These are phyloP conservation scores for Furnarius figulus DNA, from an alignment of 2,113 vertebrate genomes.

Conservation along the genomic window DNA sequence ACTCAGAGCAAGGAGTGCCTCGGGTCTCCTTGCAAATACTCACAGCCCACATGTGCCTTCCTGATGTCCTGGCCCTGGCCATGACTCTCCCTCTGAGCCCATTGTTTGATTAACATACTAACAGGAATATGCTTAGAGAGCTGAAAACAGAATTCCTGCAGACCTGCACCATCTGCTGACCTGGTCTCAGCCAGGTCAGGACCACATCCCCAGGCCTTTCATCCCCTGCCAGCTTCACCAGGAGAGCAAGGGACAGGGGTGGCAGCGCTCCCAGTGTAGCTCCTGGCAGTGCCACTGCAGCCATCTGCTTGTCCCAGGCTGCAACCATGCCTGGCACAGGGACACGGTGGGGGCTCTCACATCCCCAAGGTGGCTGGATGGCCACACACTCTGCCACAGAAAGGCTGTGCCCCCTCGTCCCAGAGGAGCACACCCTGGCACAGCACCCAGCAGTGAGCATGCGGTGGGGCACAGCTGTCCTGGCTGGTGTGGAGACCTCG, in stretches of 20 bases:
- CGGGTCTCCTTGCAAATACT: not conserved
- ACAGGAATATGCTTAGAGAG: not conserved
- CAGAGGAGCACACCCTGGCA: not conserved
- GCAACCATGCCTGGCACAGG: not conserved
- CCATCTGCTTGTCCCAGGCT: accelerated
- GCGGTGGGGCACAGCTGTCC: not conserved
- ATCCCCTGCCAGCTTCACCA: not conserved
- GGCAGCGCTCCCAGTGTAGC: not conserved
- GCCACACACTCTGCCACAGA: not conserved
- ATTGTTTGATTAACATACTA: not conserved
- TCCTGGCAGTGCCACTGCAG: not conserved
- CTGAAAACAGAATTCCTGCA: not conserved
- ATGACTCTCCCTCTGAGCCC: accelerated
- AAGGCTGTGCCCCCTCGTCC: not conserved
- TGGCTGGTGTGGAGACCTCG: accelerated
- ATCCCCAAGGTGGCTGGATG: accelerated
- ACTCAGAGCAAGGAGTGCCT: no score
- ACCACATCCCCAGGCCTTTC: not conserved
- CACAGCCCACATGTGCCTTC: not conserved
- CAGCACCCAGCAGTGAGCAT: not conserved
- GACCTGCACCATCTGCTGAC: not conserved
- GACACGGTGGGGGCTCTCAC: accelerated
- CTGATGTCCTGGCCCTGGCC: not conserved
- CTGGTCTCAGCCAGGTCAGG: accelerated
- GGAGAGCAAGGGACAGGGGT: not conserved